Evolutionary conservation across 1,140 invertebrate species (phyloP).

Genomic region (Achroia grisella): DNA sequence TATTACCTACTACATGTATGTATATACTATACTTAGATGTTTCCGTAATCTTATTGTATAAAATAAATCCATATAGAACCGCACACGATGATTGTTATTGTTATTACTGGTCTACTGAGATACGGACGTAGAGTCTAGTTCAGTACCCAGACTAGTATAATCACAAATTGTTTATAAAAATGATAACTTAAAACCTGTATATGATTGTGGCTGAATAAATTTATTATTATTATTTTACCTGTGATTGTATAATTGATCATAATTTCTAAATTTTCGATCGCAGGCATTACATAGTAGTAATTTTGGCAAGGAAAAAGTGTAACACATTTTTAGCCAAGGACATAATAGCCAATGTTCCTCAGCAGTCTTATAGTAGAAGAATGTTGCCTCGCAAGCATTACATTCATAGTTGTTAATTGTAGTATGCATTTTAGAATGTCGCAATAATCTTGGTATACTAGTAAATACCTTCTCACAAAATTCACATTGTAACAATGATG

Average conservation of each 20-base stretch:
- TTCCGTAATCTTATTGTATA: too few species aligned
- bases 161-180: too few species aligned
- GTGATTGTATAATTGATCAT: slow-evolving; percentile 65
- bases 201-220: neutral
- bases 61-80: too few species aligned
- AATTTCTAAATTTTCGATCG: slow-evolving; percentile 63
- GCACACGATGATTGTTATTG: too few species aligned
- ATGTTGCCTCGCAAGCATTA: slow-evolving; percentile 45
- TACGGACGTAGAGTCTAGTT: too few species aligned
- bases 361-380: slow-evolving; percentile 52
- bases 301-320: slow-evolving; percentile 57
- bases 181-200: neutral
- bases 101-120: too few species aligned
- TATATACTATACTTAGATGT: too few species aligned
- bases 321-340: slow-evolving; percentile 47
- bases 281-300: slow-evolving; percentile 60
- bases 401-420: slow-evolving; percentile 59
- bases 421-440: slow-evolving; percentile 50
- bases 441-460: slow-evolving; percentile 53
- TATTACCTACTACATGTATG: too few species aligned
- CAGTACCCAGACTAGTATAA: too few species aligned
- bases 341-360: slow-evolving; percentile 59
- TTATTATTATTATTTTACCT: slow-evolving; percentile 25
- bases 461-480: slow-evolving; percentile 67
- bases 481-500: slow-evolving; percentile 54